A percentile compares a stretch with the other conserved stretches of the same genome.
Evolutionary conservation across 1,140 invertebrate genomes (phyloP).

Genomic region (Uloborus diversus): DNA sequence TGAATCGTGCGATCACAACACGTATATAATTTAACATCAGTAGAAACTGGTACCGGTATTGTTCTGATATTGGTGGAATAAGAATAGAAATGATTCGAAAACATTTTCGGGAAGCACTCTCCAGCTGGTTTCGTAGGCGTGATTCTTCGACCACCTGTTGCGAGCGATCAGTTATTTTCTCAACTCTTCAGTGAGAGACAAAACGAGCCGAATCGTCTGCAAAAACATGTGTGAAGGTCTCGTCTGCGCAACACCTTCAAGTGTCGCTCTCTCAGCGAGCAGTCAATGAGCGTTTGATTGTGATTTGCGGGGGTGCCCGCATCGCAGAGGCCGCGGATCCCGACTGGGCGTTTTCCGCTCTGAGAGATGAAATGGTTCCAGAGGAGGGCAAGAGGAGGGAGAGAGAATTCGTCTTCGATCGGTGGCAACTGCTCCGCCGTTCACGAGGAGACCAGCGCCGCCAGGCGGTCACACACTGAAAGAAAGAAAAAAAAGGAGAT

Average conservation of each 20-base stretch:
- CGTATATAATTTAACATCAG: too few relatives aligned
- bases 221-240: background rate
- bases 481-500: background rate
- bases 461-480: constrained; percentile 12
- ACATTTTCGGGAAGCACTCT: too few relatives aligned
- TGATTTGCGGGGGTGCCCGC: background rate
- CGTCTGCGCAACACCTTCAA: background rate
- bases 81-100: too few relatives aligned
- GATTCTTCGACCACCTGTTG: background rate
- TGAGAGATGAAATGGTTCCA: constrained; percentile 5
- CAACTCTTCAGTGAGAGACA: background rate
- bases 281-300: background rate
- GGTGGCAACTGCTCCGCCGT: background rate
- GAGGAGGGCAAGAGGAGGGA: background rate
- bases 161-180: background rate
- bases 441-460: constrained; percentile 16
- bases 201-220: background rate
- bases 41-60: too few relatives aligned
- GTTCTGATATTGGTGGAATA: background rate
- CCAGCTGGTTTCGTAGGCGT: too few relatives aligned
- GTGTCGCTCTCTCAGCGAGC: background rate
- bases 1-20: too few relatives aligned
- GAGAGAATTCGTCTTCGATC: background rate
- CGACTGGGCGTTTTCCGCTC: constrained; percentile 45
- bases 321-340: background rate